Base-by-base conservation (phyloP, 2,113 vertebrate genomes). In the Girardinichthys multiradiatus region DNA sequence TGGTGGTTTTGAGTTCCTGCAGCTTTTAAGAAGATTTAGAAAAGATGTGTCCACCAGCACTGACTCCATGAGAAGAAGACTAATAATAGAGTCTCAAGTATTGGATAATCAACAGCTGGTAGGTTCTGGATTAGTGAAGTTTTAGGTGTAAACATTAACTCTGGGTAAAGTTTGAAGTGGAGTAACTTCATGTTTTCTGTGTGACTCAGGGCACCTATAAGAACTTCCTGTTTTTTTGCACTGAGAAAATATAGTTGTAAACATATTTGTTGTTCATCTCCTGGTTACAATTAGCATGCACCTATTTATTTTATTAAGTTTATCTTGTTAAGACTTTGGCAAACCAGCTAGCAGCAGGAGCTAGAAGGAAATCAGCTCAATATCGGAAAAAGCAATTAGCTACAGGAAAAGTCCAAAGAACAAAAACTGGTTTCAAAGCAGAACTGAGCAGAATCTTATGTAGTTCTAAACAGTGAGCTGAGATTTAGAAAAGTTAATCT, bases 151-250 rank as follows among this genome's bases (percentile, higher is more conserved):
- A 58, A 59, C 4, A 70, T 39, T 59, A 58, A 69, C 15, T 58
- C 26, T n/a, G 57, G 14, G 17, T 28, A 58, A 39, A 58, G 6
- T 28, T 37, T n/a, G 8, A 35, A 27, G 9, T 15, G 19, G 6
- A 1, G 12, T 62, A 4, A 28, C 57, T 45, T 1, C 14, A 8
- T 14, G 24, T 65, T 51, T 30, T 51, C 17, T 57, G 24, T 3
- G 33, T 29, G 48, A 39, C 54, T 28, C 62, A 58, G 33, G 6
- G 15, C 14, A 8, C 28, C 58, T 27, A 57, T n/a, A 17, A 8
- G 26, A 58, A 29, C 63, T 74, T 74, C 72, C 37, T 28, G 35
- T 2, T 42, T 74, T 26, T 65, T 30, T 58, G 8, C 15, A 19
- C 1, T 21, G 15, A 19, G 59, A 60, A 14, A 0, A 3, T 28